A percentile compares a stretch with the other conserved stretches of the same genome.
Evolutionary conservation across 1,140 invertebrate genomes (phyloP).

Genomic region (Oryzaephilus surinamensis): DNA sequence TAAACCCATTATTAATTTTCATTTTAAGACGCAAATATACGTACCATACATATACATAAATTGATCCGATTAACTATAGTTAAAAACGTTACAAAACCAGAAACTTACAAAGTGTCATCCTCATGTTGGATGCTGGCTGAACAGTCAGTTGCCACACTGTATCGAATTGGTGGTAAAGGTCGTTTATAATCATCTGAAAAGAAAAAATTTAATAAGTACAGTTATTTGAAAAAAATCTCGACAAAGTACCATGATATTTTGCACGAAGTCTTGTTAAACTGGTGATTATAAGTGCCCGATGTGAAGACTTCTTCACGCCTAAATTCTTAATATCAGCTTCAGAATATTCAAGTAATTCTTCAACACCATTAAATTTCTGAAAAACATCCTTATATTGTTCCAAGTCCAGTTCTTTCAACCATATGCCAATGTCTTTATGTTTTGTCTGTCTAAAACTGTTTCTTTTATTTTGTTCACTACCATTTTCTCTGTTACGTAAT

Average conservation of each 20-base stretch:
- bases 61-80: no score
- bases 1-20: no score
- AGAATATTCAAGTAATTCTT: constrained; percentile 46
- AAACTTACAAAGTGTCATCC: constrained; percentile 29
- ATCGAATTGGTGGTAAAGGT: constrained; percentile 21
- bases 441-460: constrained; percentile 18
- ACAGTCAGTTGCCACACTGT: constrained; percentile 34
- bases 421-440: constrained; percentile 36
- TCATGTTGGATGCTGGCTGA: constrained; percentile 21
- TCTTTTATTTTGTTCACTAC: constrained; percentile 10
- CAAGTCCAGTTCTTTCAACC: constrained; percentile 38
- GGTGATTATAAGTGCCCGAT: constrained; percentile 50
- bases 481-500: constrained; percentile 15
- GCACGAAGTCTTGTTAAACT: constrained; percentile 49
- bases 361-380: constrained; percentile 39
- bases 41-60: no score
- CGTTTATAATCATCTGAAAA: constrained; percentile 15
- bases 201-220: constrained; percentile 6
- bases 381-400: constrained; percentile 37
- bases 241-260: constrained; percentile 40
- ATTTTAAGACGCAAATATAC: no score
- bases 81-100: no score
- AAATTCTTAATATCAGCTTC: constrained; percentile 49
- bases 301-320: constrained; percentile 49
- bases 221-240: constrained; percentile 4